Evolutionary conservation across 2,113 vertebrate species (phyloP).

Genomic region (Vulpes lagopus): DNA sequence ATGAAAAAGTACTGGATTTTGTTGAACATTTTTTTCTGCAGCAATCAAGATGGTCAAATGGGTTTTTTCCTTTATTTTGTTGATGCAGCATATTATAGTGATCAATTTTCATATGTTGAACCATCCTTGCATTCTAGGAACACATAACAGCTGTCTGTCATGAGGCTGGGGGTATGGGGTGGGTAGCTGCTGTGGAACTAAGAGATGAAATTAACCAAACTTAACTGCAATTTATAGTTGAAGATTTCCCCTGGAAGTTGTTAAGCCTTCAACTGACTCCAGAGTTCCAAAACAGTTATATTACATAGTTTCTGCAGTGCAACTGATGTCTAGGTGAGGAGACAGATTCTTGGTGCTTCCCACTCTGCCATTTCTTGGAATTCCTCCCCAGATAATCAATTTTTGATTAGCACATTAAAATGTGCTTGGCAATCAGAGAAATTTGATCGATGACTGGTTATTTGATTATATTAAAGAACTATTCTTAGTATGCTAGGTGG

Average conservation of each 20-base stretch:
- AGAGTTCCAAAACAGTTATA: not conserved
- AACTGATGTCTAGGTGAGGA: not conserved
- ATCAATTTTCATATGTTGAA: not conserved
- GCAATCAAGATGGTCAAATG: not conserved
- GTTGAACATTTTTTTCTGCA: not conserved
- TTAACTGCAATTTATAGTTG: not conserved
- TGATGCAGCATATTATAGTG: not conserved
- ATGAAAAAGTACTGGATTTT: not conserved
- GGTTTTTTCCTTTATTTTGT: not conserved
- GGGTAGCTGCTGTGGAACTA: not conserved
- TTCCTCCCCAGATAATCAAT: not conserved
- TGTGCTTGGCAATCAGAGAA: not conserved
- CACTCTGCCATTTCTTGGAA: not conserved
- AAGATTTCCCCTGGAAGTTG: not conserved
- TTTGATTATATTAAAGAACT: not conserved
- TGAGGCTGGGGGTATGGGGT: not conserved
- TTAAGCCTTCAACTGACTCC: not conserved
- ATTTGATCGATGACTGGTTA: not conserved
- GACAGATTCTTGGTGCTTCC: not conserved
- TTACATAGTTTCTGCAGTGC: not conserved
- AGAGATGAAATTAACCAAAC: not conserved
- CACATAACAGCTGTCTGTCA: not conserved
- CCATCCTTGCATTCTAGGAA: not conserved
- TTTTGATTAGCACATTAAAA: conserved; percentile 10
- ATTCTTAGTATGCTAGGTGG: not conserved